Evolutionary conservation across 2,113 vertebrate genomes (phyloP).

Genomic region (Gymnobelideus leadbeateri): DNA sequence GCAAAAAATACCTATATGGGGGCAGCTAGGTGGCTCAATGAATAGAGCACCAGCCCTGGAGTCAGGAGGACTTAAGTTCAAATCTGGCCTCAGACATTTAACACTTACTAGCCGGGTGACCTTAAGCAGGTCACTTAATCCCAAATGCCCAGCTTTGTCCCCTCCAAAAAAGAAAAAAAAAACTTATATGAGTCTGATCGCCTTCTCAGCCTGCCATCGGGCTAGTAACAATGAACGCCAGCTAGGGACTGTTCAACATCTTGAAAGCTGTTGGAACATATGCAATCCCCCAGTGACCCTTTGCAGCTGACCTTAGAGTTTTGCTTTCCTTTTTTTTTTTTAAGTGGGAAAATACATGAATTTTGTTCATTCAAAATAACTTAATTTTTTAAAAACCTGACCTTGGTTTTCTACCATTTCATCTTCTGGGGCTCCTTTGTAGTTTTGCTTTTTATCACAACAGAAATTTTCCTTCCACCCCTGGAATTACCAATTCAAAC

Average conservation of each 20-base stretch:
- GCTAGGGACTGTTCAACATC: not conserved
- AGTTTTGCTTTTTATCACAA: constrained; percentile 9
- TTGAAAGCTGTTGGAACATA: not conserved
- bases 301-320: not conserved
- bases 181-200: not conserved
- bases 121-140: too few species aligned
- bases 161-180: not conserved
- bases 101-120: too few species aligned
- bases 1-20: not conserved
- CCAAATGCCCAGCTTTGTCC: too few species aligned
- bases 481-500: constrained; percentile 28
- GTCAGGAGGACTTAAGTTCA: too few species aligned
- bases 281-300: not conserved
- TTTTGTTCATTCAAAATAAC: not conserved
- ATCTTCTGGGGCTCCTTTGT: not conserved
- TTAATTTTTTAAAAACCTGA: not conserved
- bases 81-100: too few species aligned
- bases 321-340: not conserved
- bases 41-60: too few species aligned
- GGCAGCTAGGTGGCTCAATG: too few species aligned
- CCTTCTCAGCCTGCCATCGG: not conserved
- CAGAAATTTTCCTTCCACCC: constrained; percentile 29
- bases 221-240: not conserved
- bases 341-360: not conserved
- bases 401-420: not conserved